A percentile compares a stretch with the other conserved stretches of the same genome.
phyloP scores from a whole-genome alignment of 1,140 invertebrate species.

The Chironomus tepperi region DNA sequence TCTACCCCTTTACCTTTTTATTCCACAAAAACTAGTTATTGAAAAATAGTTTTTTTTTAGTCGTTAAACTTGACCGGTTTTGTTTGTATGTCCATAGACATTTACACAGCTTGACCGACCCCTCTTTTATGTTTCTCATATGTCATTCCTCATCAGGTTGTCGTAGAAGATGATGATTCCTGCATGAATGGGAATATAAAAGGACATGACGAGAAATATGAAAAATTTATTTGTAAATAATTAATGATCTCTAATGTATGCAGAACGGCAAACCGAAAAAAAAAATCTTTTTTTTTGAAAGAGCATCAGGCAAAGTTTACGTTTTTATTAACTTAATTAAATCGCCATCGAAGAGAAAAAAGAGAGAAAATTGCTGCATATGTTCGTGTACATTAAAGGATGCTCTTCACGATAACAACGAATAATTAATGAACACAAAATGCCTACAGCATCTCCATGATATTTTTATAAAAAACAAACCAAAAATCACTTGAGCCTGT shows the following conservation, averaged over 20 bases:
- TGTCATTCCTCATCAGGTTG: not conserved
- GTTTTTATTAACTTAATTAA: conserved; percentile 20
- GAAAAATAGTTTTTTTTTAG: not conserved
- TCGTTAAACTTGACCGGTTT: conserved; percentile 15
- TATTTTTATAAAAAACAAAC: not conserved
- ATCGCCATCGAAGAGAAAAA: not conserved
- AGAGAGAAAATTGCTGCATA: not conserved
- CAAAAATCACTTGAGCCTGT: too few relatives aligned
- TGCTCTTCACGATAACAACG: not conserved
- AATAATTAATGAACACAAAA: conserved; percentile 16
- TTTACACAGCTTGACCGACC: not conserved
- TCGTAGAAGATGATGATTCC: not conserved
- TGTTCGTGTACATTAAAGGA: not conserved
- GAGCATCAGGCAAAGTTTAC: not conserved
- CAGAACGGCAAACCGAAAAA: not conserved
- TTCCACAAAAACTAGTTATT: not conserved
- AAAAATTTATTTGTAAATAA: conserved; percentile 18
- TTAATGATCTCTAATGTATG: not conserved
- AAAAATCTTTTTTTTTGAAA: not conserved
- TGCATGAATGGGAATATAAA: not conserved
- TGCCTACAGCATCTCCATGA: not conserved
- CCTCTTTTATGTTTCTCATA: not conserved
- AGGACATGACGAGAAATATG: not conserved
- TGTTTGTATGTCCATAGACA: not conserved
- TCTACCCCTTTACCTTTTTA: not conserved